Conservation (phyloP, 2,888 invertebrate genomes). For the Incurvaria masculella region DNA sequence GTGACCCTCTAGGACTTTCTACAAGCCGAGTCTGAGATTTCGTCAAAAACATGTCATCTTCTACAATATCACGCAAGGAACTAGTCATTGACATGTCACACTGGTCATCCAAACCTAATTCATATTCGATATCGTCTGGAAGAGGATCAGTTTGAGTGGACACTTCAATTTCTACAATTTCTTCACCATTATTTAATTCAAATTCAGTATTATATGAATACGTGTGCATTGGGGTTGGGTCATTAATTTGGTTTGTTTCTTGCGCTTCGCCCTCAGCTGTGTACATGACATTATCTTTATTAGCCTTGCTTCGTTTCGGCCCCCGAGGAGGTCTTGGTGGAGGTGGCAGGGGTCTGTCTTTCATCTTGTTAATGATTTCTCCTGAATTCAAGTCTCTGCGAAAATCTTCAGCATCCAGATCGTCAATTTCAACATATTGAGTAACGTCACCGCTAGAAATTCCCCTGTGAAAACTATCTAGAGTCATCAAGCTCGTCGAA, state of each 20-base stretch:
- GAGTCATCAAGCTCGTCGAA: constrained; percentile 49
- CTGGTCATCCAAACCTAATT: constrained; percentile 51
- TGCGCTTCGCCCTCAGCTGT: constrained; percentile 2
- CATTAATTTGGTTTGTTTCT: neutral
- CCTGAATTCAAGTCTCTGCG: constrained; percentile 69
- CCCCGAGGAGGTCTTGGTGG: constrained; percentile 81
- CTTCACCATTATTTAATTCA: constrained; percentile 21
- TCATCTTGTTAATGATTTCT: constrained; percentile 77
- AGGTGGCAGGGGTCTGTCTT: constrained; percentile 79
- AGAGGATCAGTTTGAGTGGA: constrained; percentile 85
- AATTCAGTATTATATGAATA: neutral
- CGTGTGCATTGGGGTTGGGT: neutral
- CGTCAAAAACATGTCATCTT: constrained; percentile 53
- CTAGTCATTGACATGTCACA: constrained; percentile 46
- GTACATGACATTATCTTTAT: constrained; percentile 25
- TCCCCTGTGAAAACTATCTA: constrained; percentile 49
- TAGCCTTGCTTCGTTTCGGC: constrained; percentile 43
- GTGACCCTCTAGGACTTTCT: constrained; percentile 45
- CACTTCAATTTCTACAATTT: constrained; percentile 65
- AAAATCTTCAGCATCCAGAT: constrained; percentile 54
- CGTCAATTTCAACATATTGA: constrained; percentile 62
- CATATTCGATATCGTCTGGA: constrained; percentile 72
- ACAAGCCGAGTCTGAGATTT: constrained; percentile 46
- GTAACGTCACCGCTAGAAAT: constrained; percentile 43
- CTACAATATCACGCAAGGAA: constrained; percentile 42